A percentile compares a stretch with the other conserved stretches of the same genome.
These are phyloP conservation scores for Bombus superbus DNA, from an alignment of 1,140 invertebrate genomes.

Conservation along the genomic window DNA sequence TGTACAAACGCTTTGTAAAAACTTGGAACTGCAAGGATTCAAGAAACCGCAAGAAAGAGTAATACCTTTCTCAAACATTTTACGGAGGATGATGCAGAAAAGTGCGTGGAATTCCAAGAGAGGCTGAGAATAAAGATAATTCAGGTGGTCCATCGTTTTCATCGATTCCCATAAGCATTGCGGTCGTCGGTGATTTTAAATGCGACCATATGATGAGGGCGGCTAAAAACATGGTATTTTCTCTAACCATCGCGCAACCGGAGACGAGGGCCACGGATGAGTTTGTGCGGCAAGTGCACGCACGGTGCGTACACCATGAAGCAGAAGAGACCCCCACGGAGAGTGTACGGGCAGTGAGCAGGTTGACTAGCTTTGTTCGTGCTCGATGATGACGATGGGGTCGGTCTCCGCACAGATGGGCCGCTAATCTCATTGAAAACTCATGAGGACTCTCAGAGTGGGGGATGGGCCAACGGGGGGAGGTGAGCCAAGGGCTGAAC, in stretches of 20 bases:
- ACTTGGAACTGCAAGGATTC: no score
- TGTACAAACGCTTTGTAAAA: no score
- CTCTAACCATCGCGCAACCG: constrained; percentile 51
- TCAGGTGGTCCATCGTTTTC: not conserved
- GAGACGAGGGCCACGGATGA: constrained; percentile 37
- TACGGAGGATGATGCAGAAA: not conserved
- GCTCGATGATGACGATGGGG: constrained; percentile 79
- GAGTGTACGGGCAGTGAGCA: constrained; percentile 75
- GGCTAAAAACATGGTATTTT: constrained; percentile 70
- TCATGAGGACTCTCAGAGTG: constrained; percentile 81
- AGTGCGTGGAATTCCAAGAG: rapidly evolving
- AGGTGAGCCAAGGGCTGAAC: constrained; percentile 58
- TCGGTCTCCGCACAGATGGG: constrained; percentile 81
- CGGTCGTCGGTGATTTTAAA: constrained; percentile 76
- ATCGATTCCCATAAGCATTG: constrained; percentile 55
- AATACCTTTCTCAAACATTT: no score
- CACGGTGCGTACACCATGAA: constrained; percentile 61
- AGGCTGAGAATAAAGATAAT: not conserved
- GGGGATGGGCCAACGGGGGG: constrained; percentile 54
- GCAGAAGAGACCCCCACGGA: constrained; percentile 69
- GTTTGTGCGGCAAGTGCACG: constrained; percentile 76
- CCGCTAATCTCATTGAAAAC: constrained; percentile 83
- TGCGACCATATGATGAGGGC: constrained; percentile 77
- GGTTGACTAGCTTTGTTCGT: constrained; percentile 81
- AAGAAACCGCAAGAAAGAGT: not conserved